Evolutionary conservation across 2,888 invertebrate species (phyloP).

Genomic region (Rhimphoctona megacephalus): DNA sequence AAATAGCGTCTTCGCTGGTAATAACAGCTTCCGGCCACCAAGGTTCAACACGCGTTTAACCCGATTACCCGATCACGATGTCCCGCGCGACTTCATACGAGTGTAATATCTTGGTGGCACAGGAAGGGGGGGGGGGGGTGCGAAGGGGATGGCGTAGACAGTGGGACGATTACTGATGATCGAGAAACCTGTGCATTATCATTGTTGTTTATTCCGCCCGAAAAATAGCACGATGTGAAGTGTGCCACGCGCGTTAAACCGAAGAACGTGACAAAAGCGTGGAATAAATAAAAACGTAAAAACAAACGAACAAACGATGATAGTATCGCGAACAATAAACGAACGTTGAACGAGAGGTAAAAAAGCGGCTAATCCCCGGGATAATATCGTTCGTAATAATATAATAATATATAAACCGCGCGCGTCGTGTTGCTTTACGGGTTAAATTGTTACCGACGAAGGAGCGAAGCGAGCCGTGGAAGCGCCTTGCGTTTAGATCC

Average conservation of each 20-base stretch:
- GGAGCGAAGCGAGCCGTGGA: constrained; percentile 79
- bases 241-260: not conserved
- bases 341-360: constrained; percentile 5
- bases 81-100: not conserved
- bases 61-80: constrained; percentile 2
- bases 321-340: constrained; percentile 21
- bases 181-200: not conserved
- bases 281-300: not conserved
- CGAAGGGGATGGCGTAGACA: not conserved
- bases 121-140: too few species aligned
- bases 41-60: constrained; percentile 1
- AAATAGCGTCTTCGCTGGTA: not conserved
- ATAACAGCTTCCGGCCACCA: not conserved
- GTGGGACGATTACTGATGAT: not conserved
- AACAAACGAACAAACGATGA: not conserved
- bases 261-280: not conserved
- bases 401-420: constrained; percentile 54
- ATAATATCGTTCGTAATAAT: constrained; percentile 42
- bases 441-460: constrained; percentile 61
- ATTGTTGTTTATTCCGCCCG: not conserved
- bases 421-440: constrained; percentile 63
- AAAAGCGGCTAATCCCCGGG: not conserved
- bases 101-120: not conserved
- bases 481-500: constrained; percentile 86
- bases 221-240: not conserved